Evolutionary conservation across 1,140 invertebrate genomes (phyloP).

Genomic region (Tribolium madens): DNA sequence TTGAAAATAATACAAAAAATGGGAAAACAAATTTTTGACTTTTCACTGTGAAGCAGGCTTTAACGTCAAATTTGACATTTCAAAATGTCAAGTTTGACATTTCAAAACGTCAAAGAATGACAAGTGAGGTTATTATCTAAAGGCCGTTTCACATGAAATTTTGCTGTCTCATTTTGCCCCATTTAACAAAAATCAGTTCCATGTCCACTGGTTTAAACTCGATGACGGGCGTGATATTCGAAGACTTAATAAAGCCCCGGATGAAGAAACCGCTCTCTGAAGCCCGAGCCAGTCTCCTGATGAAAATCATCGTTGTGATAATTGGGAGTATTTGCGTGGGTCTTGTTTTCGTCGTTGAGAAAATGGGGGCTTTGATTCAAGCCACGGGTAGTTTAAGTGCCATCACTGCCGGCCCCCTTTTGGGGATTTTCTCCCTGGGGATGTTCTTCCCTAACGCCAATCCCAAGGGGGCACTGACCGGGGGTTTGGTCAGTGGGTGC

Average conservation of each 20-base stretch:
- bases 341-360: constrained; percentile 77
- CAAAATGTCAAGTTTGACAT: no score
- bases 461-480: constrained; percentile 79
- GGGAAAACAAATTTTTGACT: no score
- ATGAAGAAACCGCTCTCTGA: constrained; percentile 71
- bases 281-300: constrained; percentile 73
- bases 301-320: constrained; percentile 77
- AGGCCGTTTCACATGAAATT: no score
- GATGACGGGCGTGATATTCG: constrained; percentile 84
- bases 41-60: no score
- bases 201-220: constrained; percentile 86
- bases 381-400: constrained; percentile 75
- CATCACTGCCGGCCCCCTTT: constrained; percentile 79
- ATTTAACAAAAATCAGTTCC: constrained; percentile 77
- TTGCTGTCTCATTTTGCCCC: no score
- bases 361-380: constrained; percentile 77
- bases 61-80: no score
- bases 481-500: constrained; percentile 76
- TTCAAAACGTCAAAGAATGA: no score
- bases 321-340: constrained; percentile 73
- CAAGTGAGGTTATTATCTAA: no score
- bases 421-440: constrained; percentile 83
- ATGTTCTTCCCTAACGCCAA: constrained; percentile 83
- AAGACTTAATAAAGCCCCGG: constrained; percentile 80
- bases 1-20: no score